These are phyloP conservation scores for Bombycilla garrulus DNA, from an alignment of 2,113 vertebrate genomes.

Conservation along the genomic window DNA sequence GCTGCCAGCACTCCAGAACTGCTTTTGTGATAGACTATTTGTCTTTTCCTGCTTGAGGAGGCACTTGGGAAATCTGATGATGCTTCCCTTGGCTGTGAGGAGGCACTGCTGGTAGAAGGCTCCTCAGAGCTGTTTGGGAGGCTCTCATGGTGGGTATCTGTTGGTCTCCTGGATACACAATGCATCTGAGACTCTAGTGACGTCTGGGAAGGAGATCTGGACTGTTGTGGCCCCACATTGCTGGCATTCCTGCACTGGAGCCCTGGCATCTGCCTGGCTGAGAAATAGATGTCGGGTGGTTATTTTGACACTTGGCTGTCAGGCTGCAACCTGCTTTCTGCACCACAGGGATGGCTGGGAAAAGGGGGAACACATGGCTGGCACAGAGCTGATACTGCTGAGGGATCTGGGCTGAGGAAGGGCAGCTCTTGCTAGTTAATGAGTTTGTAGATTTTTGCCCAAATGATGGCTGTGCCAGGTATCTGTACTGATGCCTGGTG, in stretches of 20 bases:
- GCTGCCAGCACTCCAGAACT: not conserved
- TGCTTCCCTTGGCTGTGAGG: not conserved
- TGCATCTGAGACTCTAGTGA: not conserved
- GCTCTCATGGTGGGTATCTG: not conserved
- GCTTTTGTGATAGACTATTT: not conserved
- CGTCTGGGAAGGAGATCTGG: not conserved
- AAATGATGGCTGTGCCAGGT: not conserved
- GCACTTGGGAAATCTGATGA: not conserved
- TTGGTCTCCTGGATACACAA: not conserved
- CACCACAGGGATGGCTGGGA: not conserved
- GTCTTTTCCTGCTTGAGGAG: not conserved
- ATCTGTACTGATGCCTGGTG: fast-evolving
- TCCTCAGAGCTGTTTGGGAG: not conserved
- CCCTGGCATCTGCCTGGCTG: not conserved
- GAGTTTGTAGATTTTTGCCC: not conserved
- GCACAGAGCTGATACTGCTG: not conserved
- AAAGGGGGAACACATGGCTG: not conserved
- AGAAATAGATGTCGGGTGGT: not conserved
- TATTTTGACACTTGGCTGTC: not conserved
- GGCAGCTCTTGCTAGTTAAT: not conserved
- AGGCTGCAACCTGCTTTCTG: not conserved
- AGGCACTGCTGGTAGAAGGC: not conserved
- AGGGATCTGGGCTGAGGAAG: not conserved
- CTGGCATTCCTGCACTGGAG: not conserved
- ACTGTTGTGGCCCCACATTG: not conserved